Conservation (phyloP, 2,113 vertebrate genomes). For the Cisticola juncidis region DNA sequence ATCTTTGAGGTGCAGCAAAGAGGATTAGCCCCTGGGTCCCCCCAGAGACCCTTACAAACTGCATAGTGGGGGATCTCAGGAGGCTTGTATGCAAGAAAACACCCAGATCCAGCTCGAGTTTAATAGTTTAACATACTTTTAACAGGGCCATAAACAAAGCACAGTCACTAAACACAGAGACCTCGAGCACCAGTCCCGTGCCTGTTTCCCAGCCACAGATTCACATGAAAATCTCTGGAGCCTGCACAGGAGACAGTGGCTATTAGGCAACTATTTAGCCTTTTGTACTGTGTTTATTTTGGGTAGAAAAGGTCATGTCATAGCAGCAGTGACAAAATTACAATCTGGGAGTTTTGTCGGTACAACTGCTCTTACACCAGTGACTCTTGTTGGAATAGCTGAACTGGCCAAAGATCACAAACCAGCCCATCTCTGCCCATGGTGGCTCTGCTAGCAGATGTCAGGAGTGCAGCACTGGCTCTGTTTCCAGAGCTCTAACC, state of each 20-base stretch:
- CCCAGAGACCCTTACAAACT: background rate
- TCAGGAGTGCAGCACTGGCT: background rate
- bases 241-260: conserved; percentile 24
- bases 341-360: conserved; percentile 17
- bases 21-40: background rate
- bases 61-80: background rate
- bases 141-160: background rate
- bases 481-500: background rate
- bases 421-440: background rate
- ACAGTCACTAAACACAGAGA: background rate
- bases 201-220: conserved; percentile 24
- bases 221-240: conserved; percentile 16
- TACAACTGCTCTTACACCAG: background rate
- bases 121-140: background rate
- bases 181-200: background rate
- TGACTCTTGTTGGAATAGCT: background rate
- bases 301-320: conserved; percentile 24
- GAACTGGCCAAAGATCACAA: background rate
- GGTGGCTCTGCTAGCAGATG: background rate
- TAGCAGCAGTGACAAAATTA: conserved; percentile 48
- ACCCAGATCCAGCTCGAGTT: background rate
- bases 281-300: conserved; percentile 1
- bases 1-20: background rate
- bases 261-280: conserved; percentile 19
- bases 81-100: background rate